Conservation (phyloP, 1,140 invertebrate genomes). For the Drosophila rufa region DNA sequence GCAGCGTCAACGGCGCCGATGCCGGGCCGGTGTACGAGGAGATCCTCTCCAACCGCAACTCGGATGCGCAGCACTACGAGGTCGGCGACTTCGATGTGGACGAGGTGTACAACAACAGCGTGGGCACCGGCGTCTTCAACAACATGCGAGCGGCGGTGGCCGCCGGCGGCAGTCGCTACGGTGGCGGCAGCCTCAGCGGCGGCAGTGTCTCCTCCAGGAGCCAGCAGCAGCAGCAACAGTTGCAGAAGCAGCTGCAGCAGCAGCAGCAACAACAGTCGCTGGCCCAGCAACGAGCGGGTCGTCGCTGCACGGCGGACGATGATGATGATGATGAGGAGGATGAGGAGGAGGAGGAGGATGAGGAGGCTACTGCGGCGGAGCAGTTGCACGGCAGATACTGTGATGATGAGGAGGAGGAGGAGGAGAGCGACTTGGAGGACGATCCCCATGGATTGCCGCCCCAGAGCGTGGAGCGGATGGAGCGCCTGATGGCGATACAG, state of each 20-base stretch:
- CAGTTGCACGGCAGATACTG: constrained; percentile 73
- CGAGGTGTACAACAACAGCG: constrained; percentile 77
- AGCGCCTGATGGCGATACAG: constrained; percentile 85
- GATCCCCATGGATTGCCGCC: constrained; percentile 76
- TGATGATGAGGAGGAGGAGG: constrained; percentile 77
- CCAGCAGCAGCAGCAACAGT: constrained; percentile 55
- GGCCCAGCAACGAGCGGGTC: constrained; percentile 45
- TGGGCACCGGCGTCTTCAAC: constrained; percentile 72
- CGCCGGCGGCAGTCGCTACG: constrained; percentile 65
- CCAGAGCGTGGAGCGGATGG: constrained; percentile 82
- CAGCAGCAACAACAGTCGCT: constrained; percentile 48
- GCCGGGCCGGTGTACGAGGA: constrained; percentile 92
- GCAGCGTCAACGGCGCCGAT: constrained; percentile 87
- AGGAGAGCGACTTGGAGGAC: constrained; percentile 76
- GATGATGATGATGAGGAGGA: constrained; percentile 90
- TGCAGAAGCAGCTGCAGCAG: constrained; percentile 34
- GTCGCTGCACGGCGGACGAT: constrained; percentile 86
- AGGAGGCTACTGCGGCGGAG: constrained; percentile 64
- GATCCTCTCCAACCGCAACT: constrained; percentile 90
- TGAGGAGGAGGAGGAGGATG: constrained; percentile 85
- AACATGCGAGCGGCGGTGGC: constrained; percentile 70
- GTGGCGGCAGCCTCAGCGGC: constrained; percentile 79
- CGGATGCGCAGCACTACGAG: constrained; percentile 90
- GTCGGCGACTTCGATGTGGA: constrained; percentile 85
- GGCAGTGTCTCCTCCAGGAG: constrained; percentile 71